Evolutionary conservation across 1,140 invertebrate genomes (phyloP), one percentile per base, ranked within the genome.

Genomic region (Lasaia peninsularis): DNA sequence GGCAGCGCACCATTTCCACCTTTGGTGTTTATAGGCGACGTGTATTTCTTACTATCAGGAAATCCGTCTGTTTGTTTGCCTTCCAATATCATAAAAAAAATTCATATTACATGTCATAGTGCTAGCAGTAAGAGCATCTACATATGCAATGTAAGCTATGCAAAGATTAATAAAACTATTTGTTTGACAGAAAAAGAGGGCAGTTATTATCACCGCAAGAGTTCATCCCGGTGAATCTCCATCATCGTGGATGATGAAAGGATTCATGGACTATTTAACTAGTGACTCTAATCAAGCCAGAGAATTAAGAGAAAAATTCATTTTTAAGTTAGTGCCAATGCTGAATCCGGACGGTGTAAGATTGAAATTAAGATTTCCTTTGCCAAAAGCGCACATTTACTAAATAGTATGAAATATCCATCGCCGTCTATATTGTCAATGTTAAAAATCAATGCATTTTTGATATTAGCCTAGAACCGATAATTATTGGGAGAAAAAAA

Each of bases 191-290:
- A 94, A 94, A 76, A 96, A 95, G 76, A 93, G 93, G 81, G 95
- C 94, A 0, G 92, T 98, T 55, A 94, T 98, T 21, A 92, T 99
- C 58, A 96, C 96, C 20, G 95, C 95, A 0, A 91, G 97, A 62
- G 97, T 98, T 12, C 97, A 99, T 90, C 97, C 97, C n/a, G 97
- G 97, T 6, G 97, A 99, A 88, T 96, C 96, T 18, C 98, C 98
- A 37, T 93, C 97, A 0, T 98, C 96, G 2, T 98, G 96, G 96
- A 97, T 98, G 91, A 98, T 98, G 97, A 98, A 98, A 90, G 97
- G 97, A 48, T 93, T 96, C 54, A 94, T 98, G 86, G 96, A 98
- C 79, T 98, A 96, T 81, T 90, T 98, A 35, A 95, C 97, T 2
- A 94, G 96, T 34, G 94, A 96, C 64, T 92, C 93, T 0, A 92